Conservation (phyloP, 1,140 invertebrate species). For the Papilio polyxenes region DNA sequence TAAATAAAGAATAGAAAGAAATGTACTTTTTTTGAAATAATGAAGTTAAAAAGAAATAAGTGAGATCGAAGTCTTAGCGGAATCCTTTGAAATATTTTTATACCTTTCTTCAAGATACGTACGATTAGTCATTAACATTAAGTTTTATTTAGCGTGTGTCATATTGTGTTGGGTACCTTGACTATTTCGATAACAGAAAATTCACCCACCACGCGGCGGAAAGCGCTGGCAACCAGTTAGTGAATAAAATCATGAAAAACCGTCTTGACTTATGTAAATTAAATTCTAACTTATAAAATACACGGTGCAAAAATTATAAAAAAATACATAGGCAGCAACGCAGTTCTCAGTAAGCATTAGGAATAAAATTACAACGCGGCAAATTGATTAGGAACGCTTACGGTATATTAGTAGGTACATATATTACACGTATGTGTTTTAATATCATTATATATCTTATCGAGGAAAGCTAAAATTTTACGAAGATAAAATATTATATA, state of each 20-base stretch:
- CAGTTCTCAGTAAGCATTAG: not conserved
- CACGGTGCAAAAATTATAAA: not conserved
- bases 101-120: not conserved
- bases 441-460: not conserved
- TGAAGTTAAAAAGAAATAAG: not conserved
- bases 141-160: no score
- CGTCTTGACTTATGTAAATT: not conserved
- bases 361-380: slow-evolving; percentile 14
- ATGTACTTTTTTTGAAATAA: no score
- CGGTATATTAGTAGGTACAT: slow-evolving; percentile 4
- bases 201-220: not conserved
- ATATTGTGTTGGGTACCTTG: not conserved
- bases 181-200: not conserved
- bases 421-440: slow-evolving; percentile 7
- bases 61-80: not conserved
- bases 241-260: not conserved
- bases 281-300: not conserved
- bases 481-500: not conserved
- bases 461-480: not conserved
- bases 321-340: not conserved
- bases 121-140: no score
- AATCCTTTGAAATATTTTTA: not conserved
- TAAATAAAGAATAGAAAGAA: no score
- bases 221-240: not conserved
- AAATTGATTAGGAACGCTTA: slow-evolving; percentile 26